phyloP scores from a whole-genome alignment of 2,888 invertebrate species.

The Cryptosula pallasiana region DNA sequence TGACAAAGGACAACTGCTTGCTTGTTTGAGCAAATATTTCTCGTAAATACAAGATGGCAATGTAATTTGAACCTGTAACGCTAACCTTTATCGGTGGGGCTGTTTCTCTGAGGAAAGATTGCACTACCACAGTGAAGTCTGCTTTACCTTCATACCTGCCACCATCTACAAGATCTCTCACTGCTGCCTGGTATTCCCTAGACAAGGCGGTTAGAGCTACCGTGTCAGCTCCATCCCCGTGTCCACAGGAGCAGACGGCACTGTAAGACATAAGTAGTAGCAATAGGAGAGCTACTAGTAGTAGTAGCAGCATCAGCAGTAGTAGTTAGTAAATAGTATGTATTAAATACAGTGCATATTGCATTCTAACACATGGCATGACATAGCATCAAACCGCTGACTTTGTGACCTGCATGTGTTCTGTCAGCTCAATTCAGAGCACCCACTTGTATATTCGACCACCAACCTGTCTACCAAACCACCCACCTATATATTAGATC shows the following conservation, averaged over 20 bases:
- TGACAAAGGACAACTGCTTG: too few relatives aligned
- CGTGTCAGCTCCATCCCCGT: neutral
- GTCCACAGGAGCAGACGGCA: constrained; percentile 21
- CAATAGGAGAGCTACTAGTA: too few relatives aligned
- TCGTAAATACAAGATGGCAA: too few relatives aligned
- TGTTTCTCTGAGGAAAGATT: constrained; percentile 39
- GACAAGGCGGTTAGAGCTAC: constrained; percentile 18
- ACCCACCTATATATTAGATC: neutral
- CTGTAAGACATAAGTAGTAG: constrained; percentile 6
- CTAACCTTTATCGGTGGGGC: constrained; percentile 30
- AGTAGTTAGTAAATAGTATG: too few relatives aligned
- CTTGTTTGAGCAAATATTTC: too few relatives aligned
- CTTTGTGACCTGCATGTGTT: too few relatives aligned
- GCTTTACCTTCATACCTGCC: constrained; percentile 36
- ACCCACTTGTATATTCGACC: neutral
- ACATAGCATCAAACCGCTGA: too few relatives aligned
- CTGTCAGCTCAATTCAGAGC: too few relatives aligned
- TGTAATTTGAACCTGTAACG: too few relatives aligned
- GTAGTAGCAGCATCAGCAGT: too few relatives aligned
- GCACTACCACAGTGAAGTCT: constrained; percentile 41
- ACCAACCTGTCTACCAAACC: neutral
- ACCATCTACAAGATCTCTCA: constrained; percentile 31
- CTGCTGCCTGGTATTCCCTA: constrained; percentile 31
- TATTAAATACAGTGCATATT: too few relatives aligned
- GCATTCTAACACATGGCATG: too few relatives aligned